Conservation (phyloP, 1,140 invertebrate species). For the Pemphigus obesinymphae region DNA sequence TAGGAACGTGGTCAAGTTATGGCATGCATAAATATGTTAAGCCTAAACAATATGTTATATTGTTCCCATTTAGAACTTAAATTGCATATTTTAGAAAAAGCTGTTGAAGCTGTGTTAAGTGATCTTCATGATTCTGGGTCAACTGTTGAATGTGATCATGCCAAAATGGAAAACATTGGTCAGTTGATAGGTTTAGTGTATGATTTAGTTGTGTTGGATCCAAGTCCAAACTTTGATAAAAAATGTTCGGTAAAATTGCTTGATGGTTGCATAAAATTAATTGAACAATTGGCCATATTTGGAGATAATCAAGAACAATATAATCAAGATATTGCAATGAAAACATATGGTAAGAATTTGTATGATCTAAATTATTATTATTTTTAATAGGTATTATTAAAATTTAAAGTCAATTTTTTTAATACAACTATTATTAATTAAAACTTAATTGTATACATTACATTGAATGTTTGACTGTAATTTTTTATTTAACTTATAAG, state of each 20-base stretch:
- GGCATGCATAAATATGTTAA: conserved; percentile 60
- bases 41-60: conserved; percentile 58
- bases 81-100: conserved; percentile 59
- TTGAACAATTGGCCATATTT: conserved; percentile 27
- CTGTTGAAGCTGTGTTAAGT: conserved; percentile 57
- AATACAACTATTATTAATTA: background rate
- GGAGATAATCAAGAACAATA: conserved; percentile 24
- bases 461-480: conserved; percentile 52
- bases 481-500: conserved; percentile 52
- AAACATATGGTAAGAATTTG: conserved; percentile 10
- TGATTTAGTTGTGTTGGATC: conserved; percentile 57
- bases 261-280: conserved; percentile 35
- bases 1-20: conserved; percentile 60
- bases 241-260: conserved; percentile 51
- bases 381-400: conserved; percentile 44
- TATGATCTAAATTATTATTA: conserved; percentile 43
- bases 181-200: conserved; percentile 59
- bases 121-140: conserved; percentile 57
- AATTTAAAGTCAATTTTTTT: background rate
- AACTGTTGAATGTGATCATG: conserved; percentile 43
- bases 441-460: background rate
- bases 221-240: conserved; percentile 54
- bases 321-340: conserved; percentile 24
- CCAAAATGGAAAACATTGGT: conserved; percentile 55
- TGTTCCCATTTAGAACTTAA: conserved; percentile 57